Conservation (phyloP, 2,888 invertebrate genomes). For the Agapostemon virescens region DNA sequence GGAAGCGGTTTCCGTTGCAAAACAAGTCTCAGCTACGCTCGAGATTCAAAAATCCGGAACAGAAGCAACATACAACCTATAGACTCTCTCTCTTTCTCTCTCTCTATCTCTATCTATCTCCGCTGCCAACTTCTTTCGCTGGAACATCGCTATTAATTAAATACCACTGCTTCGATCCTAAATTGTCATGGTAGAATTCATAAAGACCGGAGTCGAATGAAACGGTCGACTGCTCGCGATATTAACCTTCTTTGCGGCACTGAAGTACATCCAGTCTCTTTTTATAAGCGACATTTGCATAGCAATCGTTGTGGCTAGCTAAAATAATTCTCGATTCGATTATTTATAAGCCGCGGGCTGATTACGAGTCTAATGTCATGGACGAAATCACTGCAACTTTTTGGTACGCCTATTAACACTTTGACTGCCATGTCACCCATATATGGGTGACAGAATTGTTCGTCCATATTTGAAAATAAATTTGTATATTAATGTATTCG, state of each 20-base stretch:
- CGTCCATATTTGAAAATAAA: too few relatives aligned
- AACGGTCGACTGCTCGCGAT: background rate
- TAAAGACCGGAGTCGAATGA: background rate
- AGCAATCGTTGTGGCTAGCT: background rate
- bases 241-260: background rate
- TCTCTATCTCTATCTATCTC: too few relatives aligned
- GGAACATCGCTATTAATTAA: background rate
- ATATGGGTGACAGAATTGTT: too few relatives aligned
- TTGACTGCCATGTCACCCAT: too few relatives aligned
- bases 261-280: background rate
- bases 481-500: too few relatives aligned
- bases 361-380: too few relatives aligned
- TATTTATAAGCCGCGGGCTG: too few relatives aligned
- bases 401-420: too few relatives aligned
- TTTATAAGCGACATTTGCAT: background rate
- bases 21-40: background rate
- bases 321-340: background rate
- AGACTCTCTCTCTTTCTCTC: too few relatives aligned
- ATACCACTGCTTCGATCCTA: background rate
- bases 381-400: too few relatives aligned
- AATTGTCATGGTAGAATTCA: background rate
- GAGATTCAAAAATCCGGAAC: background rate
- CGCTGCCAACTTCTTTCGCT: slow-evolving; percentile 1
- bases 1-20: slow-evolving; percentile 2
- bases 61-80: background rate